Evolutionary conservation across 2,113 vertebrate species (phyloP).

Genomic region (Andinoacara biseriatus): DNA sequence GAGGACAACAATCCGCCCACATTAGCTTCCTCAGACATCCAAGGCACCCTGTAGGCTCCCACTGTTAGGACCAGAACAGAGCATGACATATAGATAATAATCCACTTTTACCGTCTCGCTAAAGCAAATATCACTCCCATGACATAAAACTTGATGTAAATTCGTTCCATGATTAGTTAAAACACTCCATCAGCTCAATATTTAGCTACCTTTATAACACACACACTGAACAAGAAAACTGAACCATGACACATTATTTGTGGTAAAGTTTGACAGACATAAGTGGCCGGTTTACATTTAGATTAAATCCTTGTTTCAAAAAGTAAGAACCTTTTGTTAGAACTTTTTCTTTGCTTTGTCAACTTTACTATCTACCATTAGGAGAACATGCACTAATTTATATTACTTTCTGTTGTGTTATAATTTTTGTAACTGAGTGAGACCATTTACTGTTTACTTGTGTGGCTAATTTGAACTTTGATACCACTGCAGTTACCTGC

Average conservation of each 20-base stretch:
- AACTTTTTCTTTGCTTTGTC: background rate
- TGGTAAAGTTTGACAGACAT: background rate
- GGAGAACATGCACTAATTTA: too few species aligned
- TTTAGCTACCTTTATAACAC: background rate
- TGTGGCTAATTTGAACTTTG: too few species aligned
- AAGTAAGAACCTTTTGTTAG: background rate
- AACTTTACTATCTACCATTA: too few species aligned
- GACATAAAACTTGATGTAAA: background rate
- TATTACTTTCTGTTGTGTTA: too few species aligned
- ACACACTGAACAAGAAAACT: background rate
- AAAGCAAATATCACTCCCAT: background rate
- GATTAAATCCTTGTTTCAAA: background rate
- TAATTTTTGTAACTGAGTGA: too few species aligned
- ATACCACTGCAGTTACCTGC: too few species aligned
- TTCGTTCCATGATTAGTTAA: background rate
- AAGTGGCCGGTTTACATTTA: background rate
- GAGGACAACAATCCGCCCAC: constrained; percentile 56
- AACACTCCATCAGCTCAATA: background rate
- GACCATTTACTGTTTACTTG: too few species aligned
- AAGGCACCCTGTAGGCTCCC: constrained; percentile 37
- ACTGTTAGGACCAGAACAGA: constrained; percentile 1
- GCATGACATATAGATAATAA: constrained; percentile 16
- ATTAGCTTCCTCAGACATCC: constrained; percentile 55
- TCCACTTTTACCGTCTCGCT: constrained; percentile 4
- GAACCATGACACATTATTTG: background rate